Percentiles rank a stretch among this genome's conserved stretches.
phyloP scores from a whole-genome alignment of 2,113 vertebrate species.

The Acinonyx jubatus region DNA sequence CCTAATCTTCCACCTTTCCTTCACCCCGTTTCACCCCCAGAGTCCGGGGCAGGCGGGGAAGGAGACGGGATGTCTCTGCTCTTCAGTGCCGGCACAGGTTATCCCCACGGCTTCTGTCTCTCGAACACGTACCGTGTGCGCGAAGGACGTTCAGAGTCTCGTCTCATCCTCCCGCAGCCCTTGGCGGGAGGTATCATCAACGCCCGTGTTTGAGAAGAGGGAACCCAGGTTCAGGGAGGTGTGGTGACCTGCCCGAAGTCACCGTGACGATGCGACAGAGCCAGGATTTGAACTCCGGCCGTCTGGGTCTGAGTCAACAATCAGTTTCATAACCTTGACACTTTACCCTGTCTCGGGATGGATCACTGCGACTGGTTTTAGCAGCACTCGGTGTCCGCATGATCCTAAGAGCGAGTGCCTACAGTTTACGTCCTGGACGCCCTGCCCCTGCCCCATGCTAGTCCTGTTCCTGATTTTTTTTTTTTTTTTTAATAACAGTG shows the following conservation, averaged over 20 bases:
- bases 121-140: background rate
- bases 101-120: background rate
- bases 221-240: background rate
- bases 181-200: accelerated
- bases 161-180: background rate
- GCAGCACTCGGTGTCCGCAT: background rate
- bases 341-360: background rate
- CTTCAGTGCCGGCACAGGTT: too few relatives aligned
- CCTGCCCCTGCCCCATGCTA: background rate
- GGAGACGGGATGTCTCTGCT: background rate
- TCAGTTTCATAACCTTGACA: background rate
- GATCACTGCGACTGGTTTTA: background rate
- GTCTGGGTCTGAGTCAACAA: background rate
- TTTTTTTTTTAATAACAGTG: background rate
- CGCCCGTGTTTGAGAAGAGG: background rate
- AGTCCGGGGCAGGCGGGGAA: too few relatives aligned
- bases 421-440: accelerated
- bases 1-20: background rate
- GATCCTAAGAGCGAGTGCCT: background rate
- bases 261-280: accelerated
- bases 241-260: background rate
- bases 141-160: background rate
- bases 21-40: background rate
- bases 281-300: background rate
- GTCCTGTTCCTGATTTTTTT: accelerated